Evolutionary conservation across 2,113 vertebrate species (phyloP).

Genomic region (Heliornis fulica): DNA sequence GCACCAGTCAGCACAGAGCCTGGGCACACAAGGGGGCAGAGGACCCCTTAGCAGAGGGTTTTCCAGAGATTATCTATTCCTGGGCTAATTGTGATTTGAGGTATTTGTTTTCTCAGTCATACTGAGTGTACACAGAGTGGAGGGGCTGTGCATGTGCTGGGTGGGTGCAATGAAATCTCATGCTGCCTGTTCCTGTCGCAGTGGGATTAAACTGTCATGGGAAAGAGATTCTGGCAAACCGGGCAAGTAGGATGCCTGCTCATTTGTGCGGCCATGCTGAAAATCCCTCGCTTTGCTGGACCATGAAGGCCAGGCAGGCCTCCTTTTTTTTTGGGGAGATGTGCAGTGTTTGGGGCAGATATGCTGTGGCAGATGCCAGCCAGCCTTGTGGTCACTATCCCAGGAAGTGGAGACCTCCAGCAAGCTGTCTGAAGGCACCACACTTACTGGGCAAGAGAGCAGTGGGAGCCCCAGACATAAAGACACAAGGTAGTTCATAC

Average conservation of each 20-base stretch:
- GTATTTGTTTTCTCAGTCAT: background rate
- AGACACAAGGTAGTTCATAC: background rate
- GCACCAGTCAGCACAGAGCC: background rate
- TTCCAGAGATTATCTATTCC: background rate
- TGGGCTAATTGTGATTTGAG: background rate
- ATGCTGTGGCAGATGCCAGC: rapidly evolving
- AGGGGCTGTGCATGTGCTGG: background rate
- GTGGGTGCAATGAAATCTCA: background rate
- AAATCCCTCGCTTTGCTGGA: constrained; percentile 5
- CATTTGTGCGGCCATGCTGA: constrained; percentile 49
- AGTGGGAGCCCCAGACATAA: background rate
- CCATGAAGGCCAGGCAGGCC: rapidly evolving
- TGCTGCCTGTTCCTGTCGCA: background rate
- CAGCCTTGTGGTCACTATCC: background rate
- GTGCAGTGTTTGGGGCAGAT: background rate
- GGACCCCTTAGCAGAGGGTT: background rate
- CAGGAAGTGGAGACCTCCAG: background rate
- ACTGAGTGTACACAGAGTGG: background rate
- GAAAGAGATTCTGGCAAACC: constrained; percentile 54
- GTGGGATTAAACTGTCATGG: constrained; percentile 70
- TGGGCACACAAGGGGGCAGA: background rate
- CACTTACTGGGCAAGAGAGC: background rate
- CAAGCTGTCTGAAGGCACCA: background rate
- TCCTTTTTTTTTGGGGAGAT: background rate
- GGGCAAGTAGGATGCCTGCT: background rate